These are phyloP conservation scores for Marcusenius ussheri DNA, from an alignment of 2,113 vertebrate species.

Conservation along the genomic window DNA sequence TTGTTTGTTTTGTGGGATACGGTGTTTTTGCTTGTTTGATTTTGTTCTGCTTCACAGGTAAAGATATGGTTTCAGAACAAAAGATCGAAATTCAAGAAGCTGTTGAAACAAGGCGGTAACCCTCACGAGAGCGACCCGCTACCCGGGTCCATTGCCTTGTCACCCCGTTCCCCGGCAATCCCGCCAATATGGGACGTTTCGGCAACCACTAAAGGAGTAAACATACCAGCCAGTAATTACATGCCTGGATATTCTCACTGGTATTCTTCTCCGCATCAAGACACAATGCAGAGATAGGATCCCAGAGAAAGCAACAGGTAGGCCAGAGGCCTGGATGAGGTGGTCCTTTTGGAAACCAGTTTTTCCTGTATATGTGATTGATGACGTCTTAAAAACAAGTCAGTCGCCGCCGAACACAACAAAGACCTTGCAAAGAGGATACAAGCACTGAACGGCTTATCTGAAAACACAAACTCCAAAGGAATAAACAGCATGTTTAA, in stretches of 20 bases:
- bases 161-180: slow-evolving; percentile 88
- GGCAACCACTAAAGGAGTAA: slow-evolving; percentile 90
- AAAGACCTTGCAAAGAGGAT: slow-evolving; percentile 19
- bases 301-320: slow-evolving; percentile 23
- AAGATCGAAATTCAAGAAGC: slow-evolving; percentile 98
- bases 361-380: slow-evolving; percentile 50
- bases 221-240: slow-evolving; percentile 96
- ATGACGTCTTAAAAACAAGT: slow-evolving; percentile 47
- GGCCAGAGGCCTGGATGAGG: slow-evolving; percentile 44
- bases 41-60: slow-evolving; percentile 65
- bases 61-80: slow-evolving; percentile 99
- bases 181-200: slow-evolving; percentile 98
- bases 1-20: not conserved
- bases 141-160: slow-evolving; percentile 83
- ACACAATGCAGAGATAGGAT: slow-evolving; percentile 96
- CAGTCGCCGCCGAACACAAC: slow-evolving; percentile 29
- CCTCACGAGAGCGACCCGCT: slow-evolving; percentile 88
- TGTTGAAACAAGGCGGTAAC: slow-evolving; percentile 92
- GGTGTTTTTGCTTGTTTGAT: not conserved
- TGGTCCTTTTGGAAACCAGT: slow-evolving; percentile 41
- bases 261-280: slow-evolving; percentile 97
- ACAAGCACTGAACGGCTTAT: slow-evolving; percentile 28
- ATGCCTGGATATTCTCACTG: slow-evolving; percentile 98
- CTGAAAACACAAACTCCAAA: slow-evolving; percentile 44
- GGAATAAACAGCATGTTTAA: slow-evolving; percentile 44